phyloP scores from a whole-genome alignment of 1,140 invertebrate genomes.

The Pygmarrhopalites habei region DNA sequence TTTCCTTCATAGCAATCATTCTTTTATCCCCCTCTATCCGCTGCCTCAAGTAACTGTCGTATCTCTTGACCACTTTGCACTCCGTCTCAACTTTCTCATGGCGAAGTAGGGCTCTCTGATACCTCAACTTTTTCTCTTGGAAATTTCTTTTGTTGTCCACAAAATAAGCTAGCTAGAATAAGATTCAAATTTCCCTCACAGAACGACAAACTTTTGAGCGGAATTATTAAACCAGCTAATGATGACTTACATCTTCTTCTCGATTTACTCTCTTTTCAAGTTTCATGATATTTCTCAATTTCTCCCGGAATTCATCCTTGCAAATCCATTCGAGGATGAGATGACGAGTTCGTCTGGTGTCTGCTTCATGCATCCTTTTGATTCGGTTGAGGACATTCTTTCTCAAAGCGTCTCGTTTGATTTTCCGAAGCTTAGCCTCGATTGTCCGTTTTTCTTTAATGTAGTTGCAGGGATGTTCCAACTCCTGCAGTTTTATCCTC shows the following conservation, averaged over 20 bases:
- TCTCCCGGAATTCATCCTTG: conserved; percentile 10
- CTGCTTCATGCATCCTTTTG: neutral
- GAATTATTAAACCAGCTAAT: too few relatives aligned
- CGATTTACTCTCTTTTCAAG: conserved; percentile 14
- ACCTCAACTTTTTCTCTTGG: conserved; percentile 16
- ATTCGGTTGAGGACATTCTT: neutral
- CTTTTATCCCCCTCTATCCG: neutral
- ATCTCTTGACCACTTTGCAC: neutral
- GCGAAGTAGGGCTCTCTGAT: conserved; percentile 11
- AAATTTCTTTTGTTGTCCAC: conserved; percentile 11
- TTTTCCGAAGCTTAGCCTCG: conserved; percentile 5
- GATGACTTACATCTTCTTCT: conserved; percentile 18
- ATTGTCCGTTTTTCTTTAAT: conserved; percentile 3
- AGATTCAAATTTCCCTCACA: neutral
- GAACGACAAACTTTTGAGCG: neutral
- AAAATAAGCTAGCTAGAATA: conserved; percentile 11
- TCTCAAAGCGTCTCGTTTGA: neutral
- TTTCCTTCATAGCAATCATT: neutral
- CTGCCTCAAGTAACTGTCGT: neutral
- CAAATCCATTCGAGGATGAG: conserved; percentile 16
- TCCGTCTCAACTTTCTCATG: conserved; percentile 8
- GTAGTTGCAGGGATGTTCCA: conserved; percentile 10
- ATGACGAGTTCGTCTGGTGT: neutral
- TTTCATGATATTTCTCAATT: neutral
- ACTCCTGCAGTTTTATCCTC: neutral